phyloP scores from a whole-genome alignment of 2,113 vertebrate species.

The Zapornia atra region DNA sequence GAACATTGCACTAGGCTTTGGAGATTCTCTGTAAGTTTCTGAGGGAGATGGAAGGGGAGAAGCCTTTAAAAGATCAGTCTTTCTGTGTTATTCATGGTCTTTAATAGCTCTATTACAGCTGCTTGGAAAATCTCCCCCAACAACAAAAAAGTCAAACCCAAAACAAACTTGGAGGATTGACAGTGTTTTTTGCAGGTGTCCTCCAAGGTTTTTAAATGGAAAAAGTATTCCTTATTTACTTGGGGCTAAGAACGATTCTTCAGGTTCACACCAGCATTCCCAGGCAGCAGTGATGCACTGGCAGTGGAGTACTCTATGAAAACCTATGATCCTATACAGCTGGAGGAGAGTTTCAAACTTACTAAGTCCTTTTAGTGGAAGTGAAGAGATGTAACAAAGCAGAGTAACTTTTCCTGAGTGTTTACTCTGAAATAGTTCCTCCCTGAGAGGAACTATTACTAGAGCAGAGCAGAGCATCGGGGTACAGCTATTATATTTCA shows the following conservation, averaged over 20 bases:
- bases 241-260: background rate
- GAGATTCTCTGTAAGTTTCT: background rate
- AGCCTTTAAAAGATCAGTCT: background rate
- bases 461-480: background rate
- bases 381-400: background rate
- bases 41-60: background rate
- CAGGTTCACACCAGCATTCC: background rate
- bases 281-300: background rate
- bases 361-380: background rate
- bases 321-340: background rate
- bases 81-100: background rate
- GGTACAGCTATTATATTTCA: background rate
- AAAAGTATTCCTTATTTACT: background rate
- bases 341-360: background rate
- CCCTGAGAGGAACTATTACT: background rate
- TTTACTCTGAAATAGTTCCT: background rate
- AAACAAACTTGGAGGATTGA: background rate
- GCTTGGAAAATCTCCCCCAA: background rate
- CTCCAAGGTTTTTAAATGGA: background rate
- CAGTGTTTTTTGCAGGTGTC: background rate
- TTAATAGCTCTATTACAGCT: background rate
- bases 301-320: background rate
- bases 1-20: background rate
- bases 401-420: background rate
- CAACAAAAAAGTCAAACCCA: background rate